Evolutionary conservation across 2,797 vertebrate species (phyloP), one percentile per base, ranked within the genome.

Genomic region (Oryzias dopingdopingensis): DNA sequence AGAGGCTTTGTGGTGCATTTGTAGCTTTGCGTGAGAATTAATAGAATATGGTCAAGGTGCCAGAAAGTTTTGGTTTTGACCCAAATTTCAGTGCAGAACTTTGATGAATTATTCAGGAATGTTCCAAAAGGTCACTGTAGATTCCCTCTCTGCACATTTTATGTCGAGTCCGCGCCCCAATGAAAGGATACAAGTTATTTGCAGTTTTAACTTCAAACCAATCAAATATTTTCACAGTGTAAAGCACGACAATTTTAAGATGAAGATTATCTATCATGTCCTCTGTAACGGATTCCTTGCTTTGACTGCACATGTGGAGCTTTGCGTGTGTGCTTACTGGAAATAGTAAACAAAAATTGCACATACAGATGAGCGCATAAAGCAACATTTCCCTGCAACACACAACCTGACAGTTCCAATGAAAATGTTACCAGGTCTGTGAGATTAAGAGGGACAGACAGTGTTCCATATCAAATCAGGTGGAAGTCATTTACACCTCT

Each of bases 371-470:
- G 72, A 78, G 76, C 56, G 52, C 62, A 62, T 43, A 57, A 66
- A 60, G 70, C 72, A 60, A 55, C 58, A 14, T 57, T 60, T 64
- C 62, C 58, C 76, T 65, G 66, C 72, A 79, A 76, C 67, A 64
- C 72, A 59, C 70, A 55, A 77, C 77, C 72, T 86, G 82, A 84
- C 77, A 83, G 73, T 58, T 60, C 79, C 80, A 82, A 86, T 86
- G 84, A 90, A 88, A 86, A 82, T 76, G 78, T 83, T 85, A 78
- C 73, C 49, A 51, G 51, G 72, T 72, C 79, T 68, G 62, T 73
- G 78, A 84, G 82, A 90, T 87, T 79, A 88, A 88, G 86, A 86
- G 64, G 75, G 85, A 86, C 83, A 86, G 88, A 59, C 78, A 72
- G 64, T 56, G 53, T 76, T 85, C 78, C 81, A 74, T 85, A 81